phyloP scores from a whole-genome alignment of 2,113 vertebrate genomes.

The Cryptomyrus ogoouensis region DNA sequence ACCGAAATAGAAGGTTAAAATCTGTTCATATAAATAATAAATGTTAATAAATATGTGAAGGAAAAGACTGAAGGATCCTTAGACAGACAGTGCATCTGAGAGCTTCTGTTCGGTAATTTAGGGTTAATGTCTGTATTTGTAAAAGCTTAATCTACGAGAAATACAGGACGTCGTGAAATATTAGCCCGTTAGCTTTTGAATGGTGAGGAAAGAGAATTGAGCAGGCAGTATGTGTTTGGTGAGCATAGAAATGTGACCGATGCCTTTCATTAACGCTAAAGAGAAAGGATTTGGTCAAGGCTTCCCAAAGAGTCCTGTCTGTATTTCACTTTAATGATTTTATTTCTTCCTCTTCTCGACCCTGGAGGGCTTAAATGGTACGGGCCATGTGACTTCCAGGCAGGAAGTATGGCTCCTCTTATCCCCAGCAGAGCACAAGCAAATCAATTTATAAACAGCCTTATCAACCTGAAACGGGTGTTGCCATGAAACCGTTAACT shows the following conservation, averaged over 20 bases:
- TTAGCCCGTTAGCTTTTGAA: slow-evolving; percentile 31
- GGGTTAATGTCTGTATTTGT: background rate
- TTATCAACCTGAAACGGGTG: slow-evolving; percentile 52
- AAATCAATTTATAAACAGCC: slow-evolving; percentile 65
- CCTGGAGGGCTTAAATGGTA: slow-evolving; percentile 32
- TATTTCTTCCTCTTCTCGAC: slow-evolving; percentile 48
- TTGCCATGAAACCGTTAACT: slow-evolving; percentile 55
- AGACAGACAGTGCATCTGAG: background rate
- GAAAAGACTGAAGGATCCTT: background rate
- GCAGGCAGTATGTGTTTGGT: slow-evolving; percentile 36
- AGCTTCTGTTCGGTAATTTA: background rate
- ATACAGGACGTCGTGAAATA: slow-evolving; percentile 32
- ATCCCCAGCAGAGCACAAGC: slow-evolving; percentile 59
- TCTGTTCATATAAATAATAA: background rate
- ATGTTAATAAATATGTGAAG: background rate
- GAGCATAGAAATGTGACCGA: slow-evolving; percentile 53
- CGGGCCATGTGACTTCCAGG: background rate
- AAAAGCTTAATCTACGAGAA: slow-evolving; percentile 46
- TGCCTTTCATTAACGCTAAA: slow-evolving; percentile 56
- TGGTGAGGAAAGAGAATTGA: slow-evolving; percentile 30
- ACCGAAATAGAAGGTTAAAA: background rate
- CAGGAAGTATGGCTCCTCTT: slow-evolving; percentile 50
- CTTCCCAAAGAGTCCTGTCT: slow-evolving; percentile 46
- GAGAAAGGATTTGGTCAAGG: slow-evolving; percentile 49
- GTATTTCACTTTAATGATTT: slow-evolving; percentile 52